Conservation (phyloP, 2,797 vertebrate species). For the Ispidina picta region DNA sequence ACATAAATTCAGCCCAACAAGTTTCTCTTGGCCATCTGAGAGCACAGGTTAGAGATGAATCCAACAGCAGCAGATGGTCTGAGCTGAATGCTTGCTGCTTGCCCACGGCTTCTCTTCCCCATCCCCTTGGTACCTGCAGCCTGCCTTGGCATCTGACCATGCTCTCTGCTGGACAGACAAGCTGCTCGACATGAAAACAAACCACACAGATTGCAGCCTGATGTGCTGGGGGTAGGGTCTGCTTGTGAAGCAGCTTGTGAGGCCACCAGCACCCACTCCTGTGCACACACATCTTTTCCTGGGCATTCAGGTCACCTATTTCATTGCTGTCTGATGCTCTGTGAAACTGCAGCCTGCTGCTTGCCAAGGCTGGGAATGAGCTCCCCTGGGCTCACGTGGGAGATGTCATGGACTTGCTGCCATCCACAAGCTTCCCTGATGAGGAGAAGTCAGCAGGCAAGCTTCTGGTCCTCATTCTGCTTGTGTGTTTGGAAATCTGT, state of each 20-base stretch:
- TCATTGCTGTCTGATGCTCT: neutral
- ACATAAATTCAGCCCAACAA: constrained; percentile 31
- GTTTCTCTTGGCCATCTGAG: constrained; percentile 5
- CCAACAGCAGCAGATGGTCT: constrained; percentile 37
- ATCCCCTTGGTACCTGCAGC: neutral
- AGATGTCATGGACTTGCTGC: neutral
- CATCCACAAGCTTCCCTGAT: neutral
- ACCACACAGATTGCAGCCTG: neutral
- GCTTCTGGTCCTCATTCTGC: neutral
- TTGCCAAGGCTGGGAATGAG: neutral
- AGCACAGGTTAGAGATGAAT: constrained; percentile 40
- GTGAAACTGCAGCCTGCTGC: neutral
- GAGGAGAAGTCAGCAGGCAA: neutral
- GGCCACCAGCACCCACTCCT: neutral
- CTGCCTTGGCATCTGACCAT: neutral
- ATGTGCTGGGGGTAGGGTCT: neutral
- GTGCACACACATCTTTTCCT: neutral
- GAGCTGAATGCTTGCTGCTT: neutral
- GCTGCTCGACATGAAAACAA: neutral
- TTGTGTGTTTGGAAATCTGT: neutral
- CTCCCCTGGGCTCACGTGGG: neutral
- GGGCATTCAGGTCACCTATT: neutral
- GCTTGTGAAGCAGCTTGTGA: neutral
- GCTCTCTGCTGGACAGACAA: neutral
- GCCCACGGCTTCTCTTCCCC: neutral